A percentile compares a stretch with the other conserved stretches of the same genome.
Evolutionary conservation across 2,113 vertebrate genomes (phyloP).

Genomic region (Hucho hucho): DNA sequence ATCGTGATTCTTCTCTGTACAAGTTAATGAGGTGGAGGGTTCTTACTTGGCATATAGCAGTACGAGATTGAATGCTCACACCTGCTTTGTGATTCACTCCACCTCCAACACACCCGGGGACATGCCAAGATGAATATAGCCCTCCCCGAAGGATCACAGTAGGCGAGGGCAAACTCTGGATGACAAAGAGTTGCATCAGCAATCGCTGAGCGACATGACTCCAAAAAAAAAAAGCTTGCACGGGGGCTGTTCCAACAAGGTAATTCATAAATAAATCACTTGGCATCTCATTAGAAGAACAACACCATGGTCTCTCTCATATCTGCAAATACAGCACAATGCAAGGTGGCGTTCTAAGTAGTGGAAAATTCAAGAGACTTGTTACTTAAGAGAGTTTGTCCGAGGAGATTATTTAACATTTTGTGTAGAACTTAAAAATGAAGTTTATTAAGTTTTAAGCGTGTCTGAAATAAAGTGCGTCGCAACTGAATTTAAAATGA

Average conservation of each 20-base stretch:
- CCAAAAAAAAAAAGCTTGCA: constrained; percentile 64
- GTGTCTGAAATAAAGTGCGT: background rate
- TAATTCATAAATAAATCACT: constrained; percentile 81
- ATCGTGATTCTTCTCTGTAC: constrained; percentile 68
- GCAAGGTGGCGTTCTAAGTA: constrained; percentile 42
- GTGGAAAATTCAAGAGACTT: background rate
- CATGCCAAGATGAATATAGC: constrained; percentile 76
- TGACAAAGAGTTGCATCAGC: constrained; percentile 83
- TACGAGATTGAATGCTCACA: constrained; percentile 75
- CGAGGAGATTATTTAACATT: constrained; percentile 15
- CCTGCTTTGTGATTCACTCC: constrained; percentile 74
- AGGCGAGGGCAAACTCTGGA: constrained; percentile 76
- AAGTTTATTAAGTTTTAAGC: too few relatives aligned
- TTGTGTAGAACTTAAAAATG: background rate
- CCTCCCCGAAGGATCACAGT: constrained; percentile 74
- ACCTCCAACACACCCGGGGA: constrained; percentile 73
- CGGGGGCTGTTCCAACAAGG: constrained; percentile 72
- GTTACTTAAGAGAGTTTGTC: constrained; percentile 17
- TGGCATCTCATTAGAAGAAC: constrained; percentile 73
- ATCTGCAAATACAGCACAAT: constrained; percentile 70
- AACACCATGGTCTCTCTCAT: constrained; percentile 64
- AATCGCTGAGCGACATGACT: constrained; percentile 78
- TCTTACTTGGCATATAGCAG: constrained; percentile 72
- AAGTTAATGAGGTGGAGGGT: constrained; percentile 64
- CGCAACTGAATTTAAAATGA: too few relatives aligned